Evolutionary conservation across 2,888 invertebrate species (phyloP).

Genomic region (Lochmaea capreae): DNA sequence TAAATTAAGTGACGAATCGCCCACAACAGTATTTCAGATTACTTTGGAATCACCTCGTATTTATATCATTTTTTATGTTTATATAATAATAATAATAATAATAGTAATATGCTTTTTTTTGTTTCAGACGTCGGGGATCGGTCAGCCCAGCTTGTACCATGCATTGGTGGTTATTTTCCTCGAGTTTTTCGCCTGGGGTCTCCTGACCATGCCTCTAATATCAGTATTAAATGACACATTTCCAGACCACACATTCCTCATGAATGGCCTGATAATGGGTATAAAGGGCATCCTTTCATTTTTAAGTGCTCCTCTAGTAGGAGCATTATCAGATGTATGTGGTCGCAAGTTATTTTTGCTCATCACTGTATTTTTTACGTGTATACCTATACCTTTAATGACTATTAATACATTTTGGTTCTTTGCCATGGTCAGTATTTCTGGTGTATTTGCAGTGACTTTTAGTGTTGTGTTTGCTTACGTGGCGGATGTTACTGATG

Average conservation of each 20-base stretch:
- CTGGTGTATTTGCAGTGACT: slow-evolving; percentile 98
- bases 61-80: too few relatives aligned
- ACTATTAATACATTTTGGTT: slow-evolving; percentile 95
- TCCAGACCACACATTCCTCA: slow-evolving; percentile 98
- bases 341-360: slow-evolving; percentile 98
- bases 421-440: slow-evolving; percentile 98
- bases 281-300: slow-evolving; percentile 90
- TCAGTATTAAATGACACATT: slow-evolving; percentile 94
- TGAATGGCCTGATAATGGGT: slow-evolving; percentile 99
- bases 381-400: slow-evolving; percentile 98
- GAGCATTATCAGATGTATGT: slow-evolving; percentile 98
- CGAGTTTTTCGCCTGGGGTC: slow-evolving; percentile 99
- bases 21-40: too few relatives aligned
- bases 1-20: too few relatives aligned
- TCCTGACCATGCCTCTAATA: slow-evolving; percentile 98
- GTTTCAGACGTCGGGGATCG: slow-evolving; percentile 85
- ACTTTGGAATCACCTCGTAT: too few relatives aligned
- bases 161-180: slow-evolving; percentile 99
- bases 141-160: slow-evolving; percentile 97
- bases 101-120: slow-evolving; percentile 26
- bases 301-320: slow-evolving; percentile 88
- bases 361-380: slow-evolving; percentile 98
- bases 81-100: too few relatives aligned
- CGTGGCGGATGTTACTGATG: slow-evolving; percentile 98
- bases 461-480: slow-evolving; percentile 99